phyloP scores from a whole-genome alignment of 53 echinoderm and acorn worm species.

The Glandiceps talaboti region DNA sequence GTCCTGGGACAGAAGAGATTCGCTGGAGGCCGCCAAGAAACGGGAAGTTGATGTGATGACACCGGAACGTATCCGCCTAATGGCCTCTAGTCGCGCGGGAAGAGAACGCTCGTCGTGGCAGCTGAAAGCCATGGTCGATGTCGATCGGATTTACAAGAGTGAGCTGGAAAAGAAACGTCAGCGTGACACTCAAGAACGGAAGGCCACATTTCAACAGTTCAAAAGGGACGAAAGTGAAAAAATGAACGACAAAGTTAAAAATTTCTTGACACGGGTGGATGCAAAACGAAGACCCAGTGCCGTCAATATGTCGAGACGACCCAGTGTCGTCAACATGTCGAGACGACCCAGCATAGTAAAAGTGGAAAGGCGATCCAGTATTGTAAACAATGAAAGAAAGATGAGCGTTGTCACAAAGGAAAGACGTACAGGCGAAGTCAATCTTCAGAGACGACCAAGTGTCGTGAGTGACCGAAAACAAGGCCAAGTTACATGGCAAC shows the following conservation, averaged over 20 bases:
- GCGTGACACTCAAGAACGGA: background rate
- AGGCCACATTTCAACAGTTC: background rate
- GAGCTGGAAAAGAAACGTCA: background rate
- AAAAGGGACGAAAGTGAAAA: background rate
- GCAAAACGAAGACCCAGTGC: background rate
- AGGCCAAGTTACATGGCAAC: background rate
- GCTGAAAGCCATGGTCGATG: background rate
- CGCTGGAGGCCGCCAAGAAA: background rate
- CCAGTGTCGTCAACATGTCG: background rate
- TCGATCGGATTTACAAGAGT: background rate
- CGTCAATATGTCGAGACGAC: background rate
- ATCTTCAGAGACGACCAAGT: background rate
- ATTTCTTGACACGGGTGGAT: background rate
- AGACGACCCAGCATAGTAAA: background rate
- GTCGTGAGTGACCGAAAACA: background rate
- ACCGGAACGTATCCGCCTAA: background rate
- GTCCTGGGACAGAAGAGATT: background rate
- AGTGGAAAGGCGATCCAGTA: background rate
- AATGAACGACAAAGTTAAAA: background rate
- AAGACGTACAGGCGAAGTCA: background rate
- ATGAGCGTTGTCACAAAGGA: background rate
- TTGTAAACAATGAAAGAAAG: background rate
- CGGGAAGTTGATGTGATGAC: background rate
- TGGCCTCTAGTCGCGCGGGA: background rate
- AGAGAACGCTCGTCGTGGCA: background rate